phyloP scores from a whole-genome alignment of 2,113 vertebrate species.

The Uropsilus gracilis region DNA sequence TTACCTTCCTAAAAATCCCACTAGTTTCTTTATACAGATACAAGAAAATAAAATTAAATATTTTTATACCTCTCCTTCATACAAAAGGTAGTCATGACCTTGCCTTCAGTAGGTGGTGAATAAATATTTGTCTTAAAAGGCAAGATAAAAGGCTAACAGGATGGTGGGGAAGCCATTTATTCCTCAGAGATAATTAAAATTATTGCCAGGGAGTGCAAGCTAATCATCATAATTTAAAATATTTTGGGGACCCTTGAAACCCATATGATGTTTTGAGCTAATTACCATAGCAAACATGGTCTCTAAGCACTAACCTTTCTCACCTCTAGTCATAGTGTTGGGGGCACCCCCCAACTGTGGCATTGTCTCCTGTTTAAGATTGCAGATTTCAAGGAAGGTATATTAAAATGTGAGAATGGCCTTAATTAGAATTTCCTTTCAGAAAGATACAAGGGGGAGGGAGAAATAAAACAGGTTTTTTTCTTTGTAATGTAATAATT shows the following conservation, averaged over 20 bases:
- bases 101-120: not conserved
- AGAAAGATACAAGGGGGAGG: no score
- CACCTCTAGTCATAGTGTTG: no score
- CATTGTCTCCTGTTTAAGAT: no score
- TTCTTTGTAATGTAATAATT: no score
- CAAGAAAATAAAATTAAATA: slow-evolving; percentile 28
- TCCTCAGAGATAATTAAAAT: not conserved
- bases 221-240: not conserved
- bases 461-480: no score
- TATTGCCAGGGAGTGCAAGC: not conserved
- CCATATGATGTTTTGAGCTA: not conserved
- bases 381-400: no score
- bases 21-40: not conserved
- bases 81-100: not conserved
- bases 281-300: not conserved
- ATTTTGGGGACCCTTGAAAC: not conserved
- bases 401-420: no score
- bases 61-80: not conserved
- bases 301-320: not conserved
- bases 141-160: not conserved
- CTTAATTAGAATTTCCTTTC: no score
- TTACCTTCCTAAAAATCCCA: not conserved
- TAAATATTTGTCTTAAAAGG: not conserved
- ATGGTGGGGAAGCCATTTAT: not conserved
- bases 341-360: no score